phyloP scores from a whole-genome alignment of 64 coral and sea anemone species.

The Pachyseris speciosa region DNA sequence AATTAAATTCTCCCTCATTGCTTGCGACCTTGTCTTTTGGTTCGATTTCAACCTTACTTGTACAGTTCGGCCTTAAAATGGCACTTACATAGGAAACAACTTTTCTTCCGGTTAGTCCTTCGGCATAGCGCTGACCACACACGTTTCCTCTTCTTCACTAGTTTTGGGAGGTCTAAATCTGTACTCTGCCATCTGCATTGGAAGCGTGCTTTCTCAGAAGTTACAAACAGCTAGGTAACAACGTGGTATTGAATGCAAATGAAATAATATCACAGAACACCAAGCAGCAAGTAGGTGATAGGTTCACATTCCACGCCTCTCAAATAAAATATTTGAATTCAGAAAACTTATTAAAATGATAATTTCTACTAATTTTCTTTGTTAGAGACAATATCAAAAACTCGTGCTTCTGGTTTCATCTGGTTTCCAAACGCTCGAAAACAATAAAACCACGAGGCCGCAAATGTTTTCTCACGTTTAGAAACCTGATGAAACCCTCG shows the following conservation, averaged over 20 bases:
- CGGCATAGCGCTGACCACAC: background rate
- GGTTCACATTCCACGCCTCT: background rate
- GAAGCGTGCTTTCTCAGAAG: conserved; percentile 6
- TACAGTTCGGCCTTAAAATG: too few relatives aligned
- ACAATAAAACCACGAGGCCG: too few relatives aligned
- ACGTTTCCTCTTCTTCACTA: background rate
- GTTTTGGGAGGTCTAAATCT: background rate
- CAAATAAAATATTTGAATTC: background rate
- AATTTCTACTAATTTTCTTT: conserved; percentile 20
- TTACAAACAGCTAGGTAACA: conserved; percentile 10
- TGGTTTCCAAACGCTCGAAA: too few relatives aligned
- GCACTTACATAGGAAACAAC: too few relatives aligned
- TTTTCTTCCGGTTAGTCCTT: too few relatives aligned
- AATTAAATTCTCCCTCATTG: too few relatives aligned
- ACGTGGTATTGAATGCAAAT: conserved; percentile 10
- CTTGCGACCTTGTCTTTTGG: too few relatives aligned
- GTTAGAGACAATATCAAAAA: background rate
- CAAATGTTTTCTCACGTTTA: too few relatives aligned
- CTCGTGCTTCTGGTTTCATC: too few relatives aligned
- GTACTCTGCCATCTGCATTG: too few relatives aligned
- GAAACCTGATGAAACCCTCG: too few relatives aligned
- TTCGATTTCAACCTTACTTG: too few relatives aligned
- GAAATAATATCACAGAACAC: background rate
- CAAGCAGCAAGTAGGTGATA: background rate
- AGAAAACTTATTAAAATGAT: conserved; percentile 5